A percentile compares a stretch with the other conserved stretches of the same genome.
Conservation (phyloP, 2,797 vertebrate species). For the Scomberomorus guttatus region DNA sequence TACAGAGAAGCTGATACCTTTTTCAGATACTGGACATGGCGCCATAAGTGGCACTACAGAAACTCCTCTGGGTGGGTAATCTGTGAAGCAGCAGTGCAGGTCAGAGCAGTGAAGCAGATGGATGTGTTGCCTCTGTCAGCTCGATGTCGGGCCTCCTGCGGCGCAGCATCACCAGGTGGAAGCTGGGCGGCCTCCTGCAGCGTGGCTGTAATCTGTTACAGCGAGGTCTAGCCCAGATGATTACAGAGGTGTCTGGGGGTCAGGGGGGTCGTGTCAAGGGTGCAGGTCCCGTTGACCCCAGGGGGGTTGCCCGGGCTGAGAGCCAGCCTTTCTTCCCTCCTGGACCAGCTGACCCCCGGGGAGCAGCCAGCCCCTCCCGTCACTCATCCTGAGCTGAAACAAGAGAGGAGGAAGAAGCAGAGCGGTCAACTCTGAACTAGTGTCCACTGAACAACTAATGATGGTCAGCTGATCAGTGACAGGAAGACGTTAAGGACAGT, state of each 20-base stretch:
- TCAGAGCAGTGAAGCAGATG: too few relatives aligned
- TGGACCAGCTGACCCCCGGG: slow-evolving; percentile 58
- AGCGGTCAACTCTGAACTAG: slow-evolving; percentile 14
- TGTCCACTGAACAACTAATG: neutral
- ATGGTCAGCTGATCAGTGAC: slow-evolving; percentile 11
- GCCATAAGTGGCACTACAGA: too few relatives aligned
- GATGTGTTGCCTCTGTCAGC: neutral
- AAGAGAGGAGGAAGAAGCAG: slow-evolving; percentile 27
- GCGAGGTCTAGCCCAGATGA: slow-evolving; percentile 67
- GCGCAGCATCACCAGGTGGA: slow-evolving; percentile 29
- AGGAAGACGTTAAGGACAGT: too few relatives aligned
- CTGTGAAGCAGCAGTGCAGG: too few relatives aligned
- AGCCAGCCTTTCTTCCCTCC: slow-evolving; percentile 67
- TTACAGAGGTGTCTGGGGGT: slow-evolving; percentile 64
- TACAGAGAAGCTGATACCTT: too few relatives aligned
- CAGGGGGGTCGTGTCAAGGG: slow-evolving; percentile 70
- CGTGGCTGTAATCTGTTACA: slow-evolving; percentile 62
- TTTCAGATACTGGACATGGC: too few relatives aligned
- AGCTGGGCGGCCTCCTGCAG: neutral
- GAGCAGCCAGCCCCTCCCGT: slow-evolving; percentile 75
- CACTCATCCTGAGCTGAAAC: slow-evolving; percentile 72
- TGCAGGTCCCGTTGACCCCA: slow-evolving; percentile 68
- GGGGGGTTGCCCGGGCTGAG: slow-evolving; percentile 39
- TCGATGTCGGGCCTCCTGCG: neutral
- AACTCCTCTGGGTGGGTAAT: too few relatives aligned